Base-by-base conservation (phyloP, 2,113 vertebrate genomes). In the Corythoichthys haematopterus region DNA sequence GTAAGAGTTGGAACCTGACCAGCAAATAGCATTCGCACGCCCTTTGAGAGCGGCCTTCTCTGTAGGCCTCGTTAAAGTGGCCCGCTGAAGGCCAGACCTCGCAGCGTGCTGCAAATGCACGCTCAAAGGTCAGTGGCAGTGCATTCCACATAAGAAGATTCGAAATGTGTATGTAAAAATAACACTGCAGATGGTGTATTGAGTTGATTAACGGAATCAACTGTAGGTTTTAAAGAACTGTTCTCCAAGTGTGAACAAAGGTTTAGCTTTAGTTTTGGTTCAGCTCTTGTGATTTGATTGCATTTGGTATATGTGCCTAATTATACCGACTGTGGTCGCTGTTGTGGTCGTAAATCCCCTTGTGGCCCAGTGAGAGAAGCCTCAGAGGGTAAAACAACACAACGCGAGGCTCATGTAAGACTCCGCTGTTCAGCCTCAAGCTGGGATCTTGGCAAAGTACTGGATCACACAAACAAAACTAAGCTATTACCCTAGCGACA, bases 11-110 rank as follows among this genome's bases (percentile, higher is more conserved):
- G 77, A 80, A 75, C 61, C 70, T 47, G 73, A 72, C 74, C 72
- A 82, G 68, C 64, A 15, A 62, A 69, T 70, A 63, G 69, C 74
- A 81, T 63, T 89, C 84, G 82, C 84, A 85, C 76, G 83, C 78
- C 82, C 85, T 83, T 73, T 80, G 75, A 72, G 74, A 79, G 80
- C 72, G 72, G 55, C 70, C 36, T 65, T 76, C 71, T 77, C 81
- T 63, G 52, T 61, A 47, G 75, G 65, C 75, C 0, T 11, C 8
- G 66, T 66, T 67, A 70, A 79, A 69, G 59, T 74, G 65, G 69
- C 50, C 47, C 64, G 70, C 64, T 66, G 79, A 74, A 82, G 76
- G 72, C 81, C 72, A 36, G 80, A 72, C 65, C 67, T 66, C 48
- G 69, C 72, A 69, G 77, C 14, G 11, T 57, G 71, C 65, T 71